phyloP scores from a whole-genome alignment of 2,113 vertebrate genomes.

The Cyprinus carpio region DNA sequence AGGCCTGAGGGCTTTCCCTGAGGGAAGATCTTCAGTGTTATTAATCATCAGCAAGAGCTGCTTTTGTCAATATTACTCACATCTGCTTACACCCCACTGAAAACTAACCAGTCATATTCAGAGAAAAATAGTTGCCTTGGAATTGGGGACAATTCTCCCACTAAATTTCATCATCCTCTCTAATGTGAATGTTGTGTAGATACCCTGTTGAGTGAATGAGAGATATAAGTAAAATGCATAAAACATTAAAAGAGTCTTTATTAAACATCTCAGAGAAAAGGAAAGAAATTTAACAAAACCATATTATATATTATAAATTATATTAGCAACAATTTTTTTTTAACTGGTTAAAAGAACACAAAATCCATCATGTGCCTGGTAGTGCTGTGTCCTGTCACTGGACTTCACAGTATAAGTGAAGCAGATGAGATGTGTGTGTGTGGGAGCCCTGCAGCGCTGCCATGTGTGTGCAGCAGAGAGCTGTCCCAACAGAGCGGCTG shows the following conservation, averaged over 20 bases:
- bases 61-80: background rate
- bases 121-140: background rate
- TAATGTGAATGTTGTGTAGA: no score
- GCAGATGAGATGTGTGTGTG: background rate
- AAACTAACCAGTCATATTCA: background rate
- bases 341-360: no score
- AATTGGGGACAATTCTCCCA: no score
- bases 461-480: conserved; percentile 43
- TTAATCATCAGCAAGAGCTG: conserved; percentile 7
- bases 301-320: background rate
- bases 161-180: no score
- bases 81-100: background rate
- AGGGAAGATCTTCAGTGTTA: background rate
- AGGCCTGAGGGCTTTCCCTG: no score
- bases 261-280: background rate
- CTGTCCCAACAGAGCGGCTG: conserved; percentile 69
- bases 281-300: background rate
- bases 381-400: background rate
- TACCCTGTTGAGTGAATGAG: no score
- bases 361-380: background rate
- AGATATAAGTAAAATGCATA: no score
- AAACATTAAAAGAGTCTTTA: background rate
- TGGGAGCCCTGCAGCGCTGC: conserved; percentile 12
- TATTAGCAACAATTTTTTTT: background rate
- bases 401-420: conserved; percentile 9